These are phyloP conservation scores for Drosophila prolongata DNA, from an alignment of 2,888 invertebrate genomes.

Conservation along the genomic window DNA sequence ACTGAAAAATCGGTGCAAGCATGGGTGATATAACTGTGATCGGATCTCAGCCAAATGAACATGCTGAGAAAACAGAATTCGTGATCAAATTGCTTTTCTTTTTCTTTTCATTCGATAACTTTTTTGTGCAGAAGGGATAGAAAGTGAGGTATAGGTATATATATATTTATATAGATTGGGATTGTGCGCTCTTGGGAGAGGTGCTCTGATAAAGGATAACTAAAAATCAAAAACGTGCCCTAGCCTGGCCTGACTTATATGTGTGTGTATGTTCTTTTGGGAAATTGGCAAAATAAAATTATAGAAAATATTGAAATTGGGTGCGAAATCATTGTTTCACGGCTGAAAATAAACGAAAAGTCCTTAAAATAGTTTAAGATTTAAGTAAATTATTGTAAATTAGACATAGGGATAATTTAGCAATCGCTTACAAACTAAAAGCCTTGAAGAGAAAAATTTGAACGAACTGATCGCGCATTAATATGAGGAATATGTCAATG, in stretches of 20 bases:
- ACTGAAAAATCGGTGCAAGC: conserved; percentile 59
- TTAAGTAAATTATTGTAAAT: conserved; percentile 47
- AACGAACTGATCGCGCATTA: conserved; percentile 53
- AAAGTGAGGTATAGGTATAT: conserved; percentile 35
- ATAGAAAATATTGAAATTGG: conserved; percentile 20
- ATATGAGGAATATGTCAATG: not conserved
- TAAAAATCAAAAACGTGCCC: conserved; percentile 52
- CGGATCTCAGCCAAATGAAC: conserved; percentile 56
- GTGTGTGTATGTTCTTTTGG: conserved; percentile 34
- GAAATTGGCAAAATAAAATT: conserved; percentile 28
- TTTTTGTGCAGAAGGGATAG: conserved; percentile 44
- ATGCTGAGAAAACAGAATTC: conserved; percentile 51
- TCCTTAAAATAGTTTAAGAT: conserved; percentile 64
- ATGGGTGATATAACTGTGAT: conserved; percentile 54
- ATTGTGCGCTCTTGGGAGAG: conserved; percentile 69
- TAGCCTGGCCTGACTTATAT: conserved; percentile 52
- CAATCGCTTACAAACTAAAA: conserved; percentile 55
- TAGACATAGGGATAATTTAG: conserved; percentile 49
- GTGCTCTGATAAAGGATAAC: conserved; percentile 64
- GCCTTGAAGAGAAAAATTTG: conserved; percentile 64
- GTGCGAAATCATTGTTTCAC: conserved; percentile 52
- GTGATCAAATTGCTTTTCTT: conserved; percentile 13
- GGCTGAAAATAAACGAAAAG: conserved; percentile 69
- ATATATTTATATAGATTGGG: conserved; percentile 44
- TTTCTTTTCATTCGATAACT: conserved; percentile 16